Evolutionary conservation across 92 coral and sea anemone species (phyloP), one percentile per base, ranked within the genome.

Genomic region (Palythoa caribaeorum): DNA sequence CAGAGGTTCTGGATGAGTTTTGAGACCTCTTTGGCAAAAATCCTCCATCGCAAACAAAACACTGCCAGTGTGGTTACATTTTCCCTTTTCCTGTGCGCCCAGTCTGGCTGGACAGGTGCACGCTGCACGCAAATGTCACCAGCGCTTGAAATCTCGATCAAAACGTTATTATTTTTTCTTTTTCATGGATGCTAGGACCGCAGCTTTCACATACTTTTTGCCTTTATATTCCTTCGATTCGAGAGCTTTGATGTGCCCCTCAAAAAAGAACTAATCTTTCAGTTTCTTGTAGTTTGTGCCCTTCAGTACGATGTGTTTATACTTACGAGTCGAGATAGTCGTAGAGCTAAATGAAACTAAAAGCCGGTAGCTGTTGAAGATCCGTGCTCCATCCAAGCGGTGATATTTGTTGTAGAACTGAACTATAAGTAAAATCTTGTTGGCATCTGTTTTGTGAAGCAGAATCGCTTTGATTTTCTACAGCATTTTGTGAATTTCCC

Each of bases 101-200:
- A 92, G 90, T 19, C 90, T 90, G 37, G 87, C 91, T 16, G 94
- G 94, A 86, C 92, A 89, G 57, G 85, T 89, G 79, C 92, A 92
- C 40, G 92, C 89, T 40, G 92, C 90, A 20, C 85, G 84, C 80
- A 81, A 78, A 88, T 73, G 40, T 91, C 89, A 52, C 28, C 28
- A 28, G 51, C 76, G 11, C 14, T 14, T 5, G 84, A 70, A 50
- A 90, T 51, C 73, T 85, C 87, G 20, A 90, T 76, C 4, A 84
- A 36, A 79, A 80, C 83, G 16, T 76, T 70, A 69, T 90, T 90
- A 86, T 60, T 78, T 39, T 52, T 71, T 86, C 86, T 80, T 86
- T 60, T 86, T 90, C 92, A 90, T 90, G 3, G 88, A 90, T 3
- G 90, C 87, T 10, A 90, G 52, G 19, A 90, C 90, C 9, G 72